Percentiles rank a stretch among this genome's conserved stretches.
Conservation (phyloP, 2,888 invertebrate genomes). For the Caradrina clavipalpis region DNA sequence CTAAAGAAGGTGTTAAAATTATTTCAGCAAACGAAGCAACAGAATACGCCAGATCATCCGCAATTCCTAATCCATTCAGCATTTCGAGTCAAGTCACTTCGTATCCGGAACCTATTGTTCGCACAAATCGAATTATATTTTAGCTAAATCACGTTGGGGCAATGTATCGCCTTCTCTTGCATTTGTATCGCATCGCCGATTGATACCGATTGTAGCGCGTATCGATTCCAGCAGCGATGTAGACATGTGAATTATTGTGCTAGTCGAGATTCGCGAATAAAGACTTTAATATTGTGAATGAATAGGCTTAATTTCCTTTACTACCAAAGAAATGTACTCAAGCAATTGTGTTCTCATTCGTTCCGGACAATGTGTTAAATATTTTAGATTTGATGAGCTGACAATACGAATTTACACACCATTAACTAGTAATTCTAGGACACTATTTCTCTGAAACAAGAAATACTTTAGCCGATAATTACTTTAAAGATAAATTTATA, state of each 20-base stretch:
- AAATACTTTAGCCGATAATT: too few species aligned
- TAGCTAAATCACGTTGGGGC: slow-evolving; percentile 72
- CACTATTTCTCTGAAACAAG: too few species aligned
- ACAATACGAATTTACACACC: too few species aligned
- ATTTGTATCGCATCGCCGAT: slow-evolving; percentile 57
- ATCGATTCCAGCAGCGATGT: slow-evolving; percentile 32
- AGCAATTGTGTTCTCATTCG: too few species aligned
- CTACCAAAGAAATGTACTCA: too few species aligned
- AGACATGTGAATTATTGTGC: slow-evolving; percentile 28
- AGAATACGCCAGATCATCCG: slow-evolving; percentile 36
- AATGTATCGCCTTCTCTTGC: slow-evolving; percentile 69
- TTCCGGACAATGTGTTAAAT: too few species aligned
- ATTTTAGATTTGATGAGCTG: too few species aligned
- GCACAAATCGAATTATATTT: slow-evolving; percentile 76
- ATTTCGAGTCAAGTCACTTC: slow-evolving; percentile 60
- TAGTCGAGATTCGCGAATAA: background rate
- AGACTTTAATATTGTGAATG: background rate
- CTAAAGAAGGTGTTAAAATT: background rate
- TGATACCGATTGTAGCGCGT: slow-evolving; percentile 52
- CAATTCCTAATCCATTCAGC: slow-evolving; percentile 31
- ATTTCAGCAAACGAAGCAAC: slow-evolving; percentile 8
- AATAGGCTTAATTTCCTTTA: background rate
- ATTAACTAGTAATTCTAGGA: too few species aligned
- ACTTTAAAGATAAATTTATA: too few species aligned
- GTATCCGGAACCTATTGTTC: slow-evolving; percentile 62